Base-by-base conservation (phyloP, 2,888 invertebrate genomes). In the Mesopsocus fuscifrons region DNA sequence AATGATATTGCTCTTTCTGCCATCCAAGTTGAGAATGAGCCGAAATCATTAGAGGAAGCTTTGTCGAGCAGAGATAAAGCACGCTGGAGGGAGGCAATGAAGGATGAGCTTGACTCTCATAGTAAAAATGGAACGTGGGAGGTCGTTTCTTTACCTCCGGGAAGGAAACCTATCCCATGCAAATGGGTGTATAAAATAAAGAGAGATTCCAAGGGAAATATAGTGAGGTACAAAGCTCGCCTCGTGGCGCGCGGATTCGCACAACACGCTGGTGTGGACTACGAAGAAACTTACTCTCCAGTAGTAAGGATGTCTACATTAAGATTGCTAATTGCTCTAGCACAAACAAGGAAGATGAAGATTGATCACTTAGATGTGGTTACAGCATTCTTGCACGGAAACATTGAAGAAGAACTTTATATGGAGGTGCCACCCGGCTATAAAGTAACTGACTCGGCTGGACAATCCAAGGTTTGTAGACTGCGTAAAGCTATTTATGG, bases 381-480 rank as follows among this genome's bases (percentile, higher is more conserved):
- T 3, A 52, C 54, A 6, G 55, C 54, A 2, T 55, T 52, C 40
- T 45, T 56, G 8, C 49, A 54, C 42, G 51, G 53, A 5, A 48
- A 51, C 5, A 44, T 55, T 16, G 41, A 46, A 30, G 52, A 55
- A 46, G 49, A 51, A 31, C 48, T 54, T 8, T 55, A 50, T 22
- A 50, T 53, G 49, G 35, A 44, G 33, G 49, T 44, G 42, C 51
- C 52, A 3, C 44, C 46, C 34, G 46, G 35, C 5, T 46, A 47
- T n/a, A n/a, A n/a, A n/a, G n/a, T n/a, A n/a, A n/a, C n/a, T n/a
- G n/a, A n/a, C n/a, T n/a, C n/a, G 35, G 41, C 42, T 18, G 30
- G 20, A 17, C 32, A 20, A 13, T 15, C 20, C 8, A 38, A 22
- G 35, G 18, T 18, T 16, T 50, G 49, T 34, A 32, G 41, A 17